Evolutionary conservation across 2,797 vertebrate species (phyloP).

Genomic region (Ceryle rudis): DNA sequence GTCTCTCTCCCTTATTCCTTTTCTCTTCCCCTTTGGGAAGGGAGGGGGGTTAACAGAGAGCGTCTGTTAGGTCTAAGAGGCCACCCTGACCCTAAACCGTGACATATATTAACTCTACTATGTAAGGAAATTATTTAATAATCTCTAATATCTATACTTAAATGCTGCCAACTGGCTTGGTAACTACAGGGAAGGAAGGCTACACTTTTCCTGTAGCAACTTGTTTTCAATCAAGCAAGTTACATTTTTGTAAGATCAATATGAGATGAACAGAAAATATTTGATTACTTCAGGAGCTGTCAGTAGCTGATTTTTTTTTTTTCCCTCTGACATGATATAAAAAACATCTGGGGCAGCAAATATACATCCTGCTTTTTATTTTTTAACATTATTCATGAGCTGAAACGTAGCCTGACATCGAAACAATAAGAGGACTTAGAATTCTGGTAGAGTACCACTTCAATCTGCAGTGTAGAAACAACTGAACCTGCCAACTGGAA

Average conservation of each 20-base stretch:
- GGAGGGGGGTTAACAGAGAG: no score
- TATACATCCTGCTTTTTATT: neutral
- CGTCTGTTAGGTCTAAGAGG: no score
- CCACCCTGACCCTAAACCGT: no score
- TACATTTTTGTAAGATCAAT: slow-evolving; percentile 1
- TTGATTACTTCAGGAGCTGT: slow-evolving; percentile 5
- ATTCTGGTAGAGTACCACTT: slow-evolving; percentile 9
- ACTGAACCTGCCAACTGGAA: neutral
- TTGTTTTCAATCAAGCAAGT: neutral
- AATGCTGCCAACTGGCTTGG: neutral
- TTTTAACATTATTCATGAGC: slow-evolving; percentile 7
- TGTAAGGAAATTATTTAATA: neutral
- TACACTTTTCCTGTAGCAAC: neutral
- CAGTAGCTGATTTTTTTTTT: neutral
- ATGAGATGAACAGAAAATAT: slow-evolving; percentile 34
- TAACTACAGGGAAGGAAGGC: neutral
- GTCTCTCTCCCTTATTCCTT: no score
- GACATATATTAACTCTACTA: neutral
- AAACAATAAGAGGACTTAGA: slow-evolving; percentile 14
- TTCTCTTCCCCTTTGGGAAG: no score
- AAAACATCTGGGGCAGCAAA: slow-evolving; percentile 15
- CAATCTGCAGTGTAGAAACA: slow-evolving; percentile 2
- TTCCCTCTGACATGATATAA: neutral
- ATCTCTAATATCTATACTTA: neutral
- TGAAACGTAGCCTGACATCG: slow-evolving; percentile 26